Conservation (phyloP, 2,797 vertebrate genomes). For the Bradypodion ventrale region DNA sequence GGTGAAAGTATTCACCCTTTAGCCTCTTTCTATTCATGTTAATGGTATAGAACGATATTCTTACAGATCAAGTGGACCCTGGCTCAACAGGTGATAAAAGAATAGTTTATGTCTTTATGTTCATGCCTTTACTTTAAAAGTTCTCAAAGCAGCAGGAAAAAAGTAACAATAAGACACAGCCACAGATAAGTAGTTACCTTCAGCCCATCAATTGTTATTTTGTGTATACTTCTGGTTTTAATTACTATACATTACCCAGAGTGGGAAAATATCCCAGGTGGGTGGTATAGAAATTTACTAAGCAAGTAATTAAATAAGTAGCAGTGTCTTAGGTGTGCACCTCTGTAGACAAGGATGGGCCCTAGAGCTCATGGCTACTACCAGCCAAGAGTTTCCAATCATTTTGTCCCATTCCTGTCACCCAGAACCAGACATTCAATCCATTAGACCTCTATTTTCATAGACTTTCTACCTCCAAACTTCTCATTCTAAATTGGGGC, state of each 20-base stretch:
- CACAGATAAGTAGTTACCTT: no score
- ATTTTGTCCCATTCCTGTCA: background rate
- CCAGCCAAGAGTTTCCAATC: background rate
- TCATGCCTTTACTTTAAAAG: background rate
- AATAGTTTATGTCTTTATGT: background rate
- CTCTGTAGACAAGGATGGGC: rapidly evolving
- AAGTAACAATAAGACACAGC: background rate
- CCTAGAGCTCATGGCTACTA: background rate
- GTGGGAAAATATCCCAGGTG: no score
- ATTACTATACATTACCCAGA: no score
- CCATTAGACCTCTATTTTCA: background rate
- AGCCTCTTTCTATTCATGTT: background rate
- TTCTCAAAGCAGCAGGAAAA: background rate
- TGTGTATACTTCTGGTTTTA: no score
- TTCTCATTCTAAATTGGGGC: background rate
- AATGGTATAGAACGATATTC: background rate
- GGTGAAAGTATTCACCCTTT: background rate
- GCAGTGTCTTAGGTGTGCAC: background rate
- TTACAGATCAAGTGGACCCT: background rate
- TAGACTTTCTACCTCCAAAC: background rate
- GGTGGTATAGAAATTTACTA: no score
- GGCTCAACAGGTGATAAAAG: background rate
- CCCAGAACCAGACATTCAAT: background rate
- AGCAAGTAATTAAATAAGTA: no score
- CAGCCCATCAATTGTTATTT: no score